These are phyloP conservation scores for Galerucella nymphaeae DNA, from an alignment of 2,888 invertebrate genomes.

Conservation along the genomic window DNA sequence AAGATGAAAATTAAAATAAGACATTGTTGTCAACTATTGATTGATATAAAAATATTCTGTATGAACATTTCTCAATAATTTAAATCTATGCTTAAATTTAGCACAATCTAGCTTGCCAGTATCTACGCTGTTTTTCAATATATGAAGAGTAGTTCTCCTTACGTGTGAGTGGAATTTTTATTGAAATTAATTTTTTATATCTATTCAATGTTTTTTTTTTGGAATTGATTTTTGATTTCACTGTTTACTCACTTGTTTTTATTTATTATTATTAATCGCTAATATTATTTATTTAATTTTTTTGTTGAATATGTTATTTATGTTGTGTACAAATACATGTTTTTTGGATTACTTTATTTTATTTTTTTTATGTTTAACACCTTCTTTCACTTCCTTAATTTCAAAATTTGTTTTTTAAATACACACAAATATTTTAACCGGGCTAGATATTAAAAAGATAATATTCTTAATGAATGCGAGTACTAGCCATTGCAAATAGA, in stretches of 20 bases:
- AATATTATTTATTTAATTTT: constrained; percentile 45
- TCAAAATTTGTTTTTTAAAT: neutral
- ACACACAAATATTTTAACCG: too few species aligned
- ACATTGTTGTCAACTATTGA: too few species aligned
- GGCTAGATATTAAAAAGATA: too few species aligned
- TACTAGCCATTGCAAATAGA: too few species aligned
- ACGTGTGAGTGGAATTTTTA: constrained; percentile 30
- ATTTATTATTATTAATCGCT: constrained; percentile 42
- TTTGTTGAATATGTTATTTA: constrained; percentile 50
- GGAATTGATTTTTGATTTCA: constrained; percentile 38
- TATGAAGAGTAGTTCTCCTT: neutral
- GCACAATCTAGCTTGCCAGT: too few species aligned
- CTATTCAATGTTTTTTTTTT: constrained; percentile 33
- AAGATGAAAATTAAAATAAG: too few species aligned
- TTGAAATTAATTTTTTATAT: constrained; percentile 34
- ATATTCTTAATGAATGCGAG: too few species aligned
- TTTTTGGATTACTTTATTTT: constrained; percentile 50
- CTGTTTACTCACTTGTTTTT: constrained; percentile 44
- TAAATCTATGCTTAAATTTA: too few species aligned
- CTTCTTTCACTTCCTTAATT: neutral
- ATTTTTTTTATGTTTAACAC: constrained; percentile 39
- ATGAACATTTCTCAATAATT: too few species aligned
- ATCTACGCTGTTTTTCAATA: too few species aligned
- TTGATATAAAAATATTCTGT: too few species aligned
- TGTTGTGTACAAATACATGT: constrained; percentile 49